Percentiles rank a stretch among this genome's conserved stretches.
Conservation (phyloP, 2,888 invertebrate genomes). For the Coelogynopora nodosa region DNA sequence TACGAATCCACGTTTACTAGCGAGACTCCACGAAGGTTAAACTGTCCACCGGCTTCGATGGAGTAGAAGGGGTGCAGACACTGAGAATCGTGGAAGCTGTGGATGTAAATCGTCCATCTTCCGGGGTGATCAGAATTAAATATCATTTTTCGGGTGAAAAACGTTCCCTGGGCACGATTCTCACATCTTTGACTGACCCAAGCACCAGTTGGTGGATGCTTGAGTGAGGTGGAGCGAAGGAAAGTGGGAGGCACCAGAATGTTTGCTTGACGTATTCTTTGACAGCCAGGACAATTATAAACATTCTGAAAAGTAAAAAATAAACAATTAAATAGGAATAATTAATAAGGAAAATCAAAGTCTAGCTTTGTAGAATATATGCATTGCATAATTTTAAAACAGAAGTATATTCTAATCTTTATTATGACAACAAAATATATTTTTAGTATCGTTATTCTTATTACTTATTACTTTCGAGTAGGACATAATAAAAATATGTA, state of each 20-base stretch:
- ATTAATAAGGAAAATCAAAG: not conserved
- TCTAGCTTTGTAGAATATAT: no score
- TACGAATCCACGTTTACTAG: conserved; percentile 56
- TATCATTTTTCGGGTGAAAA: conserved; percentile 64
- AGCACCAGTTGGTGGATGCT: conserved; percentile 64
- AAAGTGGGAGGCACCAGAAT: conserved; percentile 64
- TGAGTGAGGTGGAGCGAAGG: conserved; percentile 61
- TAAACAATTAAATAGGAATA: not conserved
- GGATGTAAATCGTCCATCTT: conserved; percentile 65
- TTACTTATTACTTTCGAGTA: not conserved
- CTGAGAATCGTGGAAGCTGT: conserved; percentile 65
- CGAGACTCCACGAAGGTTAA: conserved; percentile 55
- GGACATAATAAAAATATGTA: no score
- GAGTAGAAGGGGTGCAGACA: conserved; percentile 65
- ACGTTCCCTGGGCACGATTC: conserved; percentile 65
- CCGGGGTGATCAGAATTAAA: conserved; percentile 51
- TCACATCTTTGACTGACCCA: conserved; percentile 67
- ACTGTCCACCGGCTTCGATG: conserved; percentile 65
- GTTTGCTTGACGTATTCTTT: conserved; percentile 60
- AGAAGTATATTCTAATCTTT: not conserved
- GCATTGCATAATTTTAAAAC: no score
- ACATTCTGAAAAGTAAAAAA: not conserved
- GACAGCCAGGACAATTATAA: conserved; percentile 59
- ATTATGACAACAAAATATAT: no score
- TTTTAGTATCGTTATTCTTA: no score